Evolutionary conservation across 1,140 invertebrate species (phyloP).

Genomic region (Brachionus paranguensis): DNA sequence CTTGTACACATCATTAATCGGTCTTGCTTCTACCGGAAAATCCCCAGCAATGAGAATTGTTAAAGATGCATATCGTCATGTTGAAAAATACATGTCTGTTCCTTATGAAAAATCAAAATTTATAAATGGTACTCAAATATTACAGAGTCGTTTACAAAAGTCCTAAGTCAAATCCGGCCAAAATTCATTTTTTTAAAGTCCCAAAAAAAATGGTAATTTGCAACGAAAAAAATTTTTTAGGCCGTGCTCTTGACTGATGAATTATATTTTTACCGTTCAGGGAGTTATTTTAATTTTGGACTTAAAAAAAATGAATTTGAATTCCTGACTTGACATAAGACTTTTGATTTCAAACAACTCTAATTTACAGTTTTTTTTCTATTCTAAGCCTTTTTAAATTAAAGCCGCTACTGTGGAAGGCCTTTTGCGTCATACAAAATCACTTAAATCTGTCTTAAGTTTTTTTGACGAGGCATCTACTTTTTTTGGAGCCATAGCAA

Average conservation of each 20-base stretch:
- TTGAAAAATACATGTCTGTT: background rate
- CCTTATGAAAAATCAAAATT: background rate
- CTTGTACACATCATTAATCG: background rate
- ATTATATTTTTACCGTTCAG: too few relatives aligned
- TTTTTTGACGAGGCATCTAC: conserved; percentile 7
- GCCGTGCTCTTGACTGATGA: too few relatives aligned
- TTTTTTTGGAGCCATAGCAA: background rate
- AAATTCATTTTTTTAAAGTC: too few relatives aligned
- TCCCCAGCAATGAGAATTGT: background rate
- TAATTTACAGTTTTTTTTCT: background rate
- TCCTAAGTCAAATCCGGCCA: background rate
- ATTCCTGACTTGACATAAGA: background rate
- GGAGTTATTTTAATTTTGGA: too few relatives aligned
- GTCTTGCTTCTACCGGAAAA: background rate
- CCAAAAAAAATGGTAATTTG: too few relatives aligned
- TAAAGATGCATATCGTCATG: background rate
- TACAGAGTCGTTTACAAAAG: background rate
- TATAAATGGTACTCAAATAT: background rate
- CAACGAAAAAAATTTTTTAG: too few relatives aligned
- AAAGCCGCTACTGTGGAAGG: conserved; percentile 13
- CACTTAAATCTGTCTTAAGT: background rate
- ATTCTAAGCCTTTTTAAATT: background rate
- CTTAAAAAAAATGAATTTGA: too few relatives aligned
- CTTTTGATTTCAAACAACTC: background rate
- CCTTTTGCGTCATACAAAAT: background rate